Base-by-base conservation (phyloP, 1,140 invertebrate species). In the Drosophila persimilis region DNA sequence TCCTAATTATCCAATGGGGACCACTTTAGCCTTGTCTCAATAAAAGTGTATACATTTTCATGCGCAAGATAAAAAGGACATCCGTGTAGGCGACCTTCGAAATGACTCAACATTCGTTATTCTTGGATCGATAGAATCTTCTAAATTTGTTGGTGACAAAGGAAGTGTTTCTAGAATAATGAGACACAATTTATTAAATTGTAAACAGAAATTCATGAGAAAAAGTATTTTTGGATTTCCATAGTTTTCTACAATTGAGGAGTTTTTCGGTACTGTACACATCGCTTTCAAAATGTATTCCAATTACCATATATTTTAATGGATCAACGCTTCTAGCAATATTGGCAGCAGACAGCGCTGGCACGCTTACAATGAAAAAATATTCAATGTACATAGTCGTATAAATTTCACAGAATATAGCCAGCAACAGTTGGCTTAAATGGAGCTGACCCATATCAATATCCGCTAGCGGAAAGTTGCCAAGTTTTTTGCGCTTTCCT, bases 391-490 rank as follows among this genome's bases (percentile, higher is more conserved):
- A 62, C 65, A 57, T 48, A 26, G 44, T 44, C 35, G 51, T 26
- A 67, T 56, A 69, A 67, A 69, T 67, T 69, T 57, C 51, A 24
- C 35, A 69, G 45, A 69, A 69, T 69, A 69, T 44, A 45, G 65
- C 63, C 65, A 57, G 63, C 65, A 69, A 69, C 65, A 69, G 65
- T 69, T 67, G 63, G 63, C 65, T 69, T 69, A 57, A 69, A 69
- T 69, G 65, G 65, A 56, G 31, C 20, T 48, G 64, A 69, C 57
- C 45, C 44, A 44, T 45, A 39, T 11, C 35, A 3, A 11, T 11
- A 13, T 13, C 35, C 11, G 9, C 11, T 5, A 26, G 26, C 63
- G 64, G 11, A 69, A 50, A 56, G 63, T 69, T 57, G 66, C 45
- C 45, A 57, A 57, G 51, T 69, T 69, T 69, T 69, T 57, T 50